phyloP scores from a whole-genome alignment of 2,113 vertebrate species.

The Microtus richardsoni region DNA sequence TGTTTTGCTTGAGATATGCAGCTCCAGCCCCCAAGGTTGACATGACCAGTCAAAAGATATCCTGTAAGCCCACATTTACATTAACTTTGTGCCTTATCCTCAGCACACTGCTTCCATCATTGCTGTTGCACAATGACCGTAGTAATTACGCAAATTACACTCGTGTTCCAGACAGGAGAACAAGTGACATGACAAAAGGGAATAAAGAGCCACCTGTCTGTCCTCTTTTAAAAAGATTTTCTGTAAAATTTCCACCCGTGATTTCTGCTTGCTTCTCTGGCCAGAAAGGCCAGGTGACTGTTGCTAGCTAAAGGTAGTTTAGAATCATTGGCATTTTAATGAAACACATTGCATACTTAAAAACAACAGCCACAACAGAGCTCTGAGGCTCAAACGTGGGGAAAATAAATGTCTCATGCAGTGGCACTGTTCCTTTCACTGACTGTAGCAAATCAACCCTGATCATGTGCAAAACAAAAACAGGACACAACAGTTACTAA shows the following conservation, averaged over 20 bases:
- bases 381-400: background rate
- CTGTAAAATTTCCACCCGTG: background rate
- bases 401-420: background rate
- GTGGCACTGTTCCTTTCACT: background rate
- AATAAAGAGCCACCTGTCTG: background rate
- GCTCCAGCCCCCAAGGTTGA: background rate
- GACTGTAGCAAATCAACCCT: background rate
- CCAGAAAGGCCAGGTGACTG: background rate
- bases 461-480: background rate
- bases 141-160: background rate
- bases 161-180: background rate
- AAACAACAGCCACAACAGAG: background rate
- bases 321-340: background rate
- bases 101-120: background rate
- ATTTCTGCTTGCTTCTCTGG: constrained; percentile 5
- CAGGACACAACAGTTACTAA: background rate
- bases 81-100: background rate
- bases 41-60: background rate
- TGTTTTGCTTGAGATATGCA: background rate
- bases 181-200: background rate
- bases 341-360: background rate
- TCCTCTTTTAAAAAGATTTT: background rate
- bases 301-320: background rate
- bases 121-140: background rate
- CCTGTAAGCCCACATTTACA: background rate